Evolutionary conservation across 2,797 vertebrate genomes (phyloP), one percentile per base, ranked within the genome.

Genomic region (Labroides dimidiatus): DNA sequence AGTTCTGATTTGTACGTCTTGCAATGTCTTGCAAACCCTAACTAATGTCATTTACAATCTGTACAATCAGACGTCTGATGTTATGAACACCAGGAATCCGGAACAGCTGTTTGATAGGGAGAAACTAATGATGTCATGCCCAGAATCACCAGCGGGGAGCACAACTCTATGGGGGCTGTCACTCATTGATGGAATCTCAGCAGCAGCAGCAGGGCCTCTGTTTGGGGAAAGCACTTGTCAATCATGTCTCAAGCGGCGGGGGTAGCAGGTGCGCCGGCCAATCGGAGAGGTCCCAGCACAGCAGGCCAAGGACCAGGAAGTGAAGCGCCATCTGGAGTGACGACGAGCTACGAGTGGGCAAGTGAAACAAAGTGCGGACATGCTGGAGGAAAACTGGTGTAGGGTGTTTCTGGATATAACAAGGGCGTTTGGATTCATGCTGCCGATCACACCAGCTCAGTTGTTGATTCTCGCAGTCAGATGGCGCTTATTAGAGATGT

Each of bases 171-270:
- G 60, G 84, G 77, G 77, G 80, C 90, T 87, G 91, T 91, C 88
- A 86, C 55, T 93, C 88, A 91, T 82, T 61, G 30, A 75, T 73
- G 84, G 75, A 80, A 90, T 77, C 77, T 83, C 67, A 81, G 81
- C 64, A 33, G 84, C 64, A 33, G 84, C 82, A 48, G 66, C 60
- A 47, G 71, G 77, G 80, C 78, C 85, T 91, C 85, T 91, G 92
- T 93, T 91, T 92, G 89, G 91, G 87, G 85, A 91, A 91, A 79
- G 76, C 79, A 78, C 82, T 56, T 94, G 93, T 92, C 94, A 94
- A 81, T 94, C 93, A 94, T 41, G 33, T 65, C 48, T 6, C 43
- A 45, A 64, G 72, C 75, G 64, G 87, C 9, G 15, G 68, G 80
- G 85, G 85, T 85, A 88, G 84, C 87, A 89, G 86, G 81, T 90